phyloP scores from a whole-genome alignment of 2,888 invertebrate species.

The Lordiphosa andalusiaca region DNA sequence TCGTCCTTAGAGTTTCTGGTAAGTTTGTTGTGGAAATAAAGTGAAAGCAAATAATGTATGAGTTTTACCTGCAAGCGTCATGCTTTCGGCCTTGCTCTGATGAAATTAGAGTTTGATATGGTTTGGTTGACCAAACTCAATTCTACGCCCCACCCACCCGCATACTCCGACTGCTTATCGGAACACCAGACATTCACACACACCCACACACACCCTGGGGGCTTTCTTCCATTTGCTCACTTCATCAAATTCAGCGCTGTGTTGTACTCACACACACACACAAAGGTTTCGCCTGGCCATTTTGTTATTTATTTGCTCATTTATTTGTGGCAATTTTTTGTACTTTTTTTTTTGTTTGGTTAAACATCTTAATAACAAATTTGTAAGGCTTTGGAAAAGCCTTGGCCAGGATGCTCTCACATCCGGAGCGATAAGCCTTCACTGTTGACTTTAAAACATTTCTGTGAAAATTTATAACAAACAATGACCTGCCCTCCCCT shows the following conservation, averaged over 20 bases:
- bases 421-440: constrained; percentile 37
- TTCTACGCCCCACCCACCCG: neutral
- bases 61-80: too few species aligned
- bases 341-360: constrained; percentile 26
- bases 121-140: too few species aligned
- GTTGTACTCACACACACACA: constrained; percentile 7
- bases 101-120: too few species aligned
- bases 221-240: neutral
- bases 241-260: neutral
- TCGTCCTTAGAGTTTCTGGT: too few species aligned
- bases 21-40: too few species aligned
- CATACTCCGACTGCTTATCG: constrained; percentile 2
- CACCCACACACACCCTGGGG: constrained; percentile 5
- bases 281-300: constrained; percentile 15
- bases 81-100: too few species aligned
- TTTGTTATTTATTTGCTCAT: constrained; percentile 60
- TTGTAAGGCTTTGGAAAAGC: constrained; percentile 51
- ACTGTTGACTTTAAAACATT: constrained; percentile 58
- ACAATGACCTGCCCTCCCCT: constrained; percentile 39
- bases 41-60: too few species aligned
- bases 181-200: neutral
- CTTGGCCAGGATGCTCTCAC: constrained; percentile 9
- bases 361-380: constrained; percentile 57
- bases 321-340: constrained; percentile 52
- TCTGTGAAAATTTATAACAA: constrained; percentile 28